Base-by-base conservation (phyloP, 2,113 vertebrate genomes). In the Nansenia antarctica region DNA sequence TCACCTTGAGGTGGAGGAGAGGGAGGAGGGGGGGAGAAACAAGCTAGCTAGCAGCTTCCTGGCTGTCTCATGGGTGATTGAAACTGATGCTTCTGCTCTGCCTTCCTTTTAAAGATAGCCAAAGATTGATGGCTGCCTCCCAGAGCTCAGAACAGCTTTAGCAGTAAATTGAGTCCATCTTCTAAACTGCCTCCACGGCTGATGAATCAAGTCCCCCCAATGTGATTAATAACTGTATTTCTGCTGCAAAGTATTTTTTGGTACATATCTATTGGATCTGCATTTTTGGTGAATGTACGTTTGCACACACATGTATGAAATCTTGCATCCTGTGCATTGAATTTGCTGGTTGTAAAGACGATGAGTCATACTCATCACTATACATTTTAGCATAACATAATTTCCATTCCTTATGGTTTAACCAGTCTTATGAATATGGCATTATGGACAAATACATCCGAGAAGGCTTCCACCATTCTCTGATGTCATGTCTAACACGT, bases 161-260 rank as follows among this genome's bases (percentile, higher is more conserved):
- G 86, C 86, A 85, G 88, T 91, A 93, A 92, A 92, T 89, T 88
- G 90, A 90, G 89, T 92, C 88, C 88, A 89, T 92, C 90, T 92
- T 89, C 89, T 82, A 85, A 86, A 89, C 87, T 89, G 86, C 90
- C 86, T 90, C 77, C 74, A 72, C 78, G 73, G 76, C 86, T 89
- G 88, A 92, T 90, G 85, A 91, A 91, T 91, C 85, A 86, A 90
- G 63, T 62, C 82, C 71, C 7, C 4, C 15, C 76, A 2, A 70
- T 45, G 77, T 91, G 90, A 92, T 91, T 85, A 90, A 93, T 90
- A 90, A 87, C 86, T 77, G 80, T 82, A 81, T 86, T 88, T 77
- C 77, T 39, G 62, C 66, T 34, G 64, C 57, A 76, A 77, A 67
- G n/a, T 29, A 34, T 59, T 22, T 63, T 26, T 24, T 31, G 54